phyloP scores from a whole-genome alignment of 2,797 vertebrate genomes.

The Choloepus didactylus region DNA sequence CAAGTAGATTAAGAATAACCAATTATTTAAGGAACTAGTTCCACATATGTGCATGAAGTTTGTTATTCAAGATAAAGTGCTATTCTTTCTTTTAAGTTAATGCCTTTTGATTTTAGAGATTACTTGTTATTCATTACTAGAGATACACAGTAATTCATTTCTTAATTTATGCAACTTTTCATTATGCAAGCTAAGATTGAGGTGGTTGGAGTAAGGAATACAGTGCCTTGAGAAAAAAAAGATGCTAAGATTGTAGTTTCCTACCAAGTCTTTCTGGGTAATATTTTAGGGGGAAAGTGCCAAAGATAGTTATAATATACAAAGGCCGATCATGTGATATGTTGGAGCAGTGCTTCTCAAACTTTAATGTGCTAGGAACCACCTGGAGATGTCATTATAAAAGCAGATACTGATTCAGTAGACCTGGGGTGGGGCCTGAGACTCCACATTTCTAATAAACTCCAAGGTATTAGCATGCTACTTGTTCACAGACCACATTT shows the following conservation, averaged over 20 bases:
- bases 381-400: background rate
- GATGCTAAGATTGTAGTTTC: background rate
- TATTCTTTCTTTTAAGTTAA: background rate
- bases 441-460: too few relatives aligned
- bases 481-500: background rate
- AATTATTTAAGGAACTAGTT: background rate
- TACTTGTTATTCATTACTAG: background rate
- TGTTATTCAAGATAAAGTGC: background rate
- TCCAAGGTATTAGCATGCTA: background rate
- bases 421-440: background rate
- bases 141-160: background rate
- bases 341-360: background rate
- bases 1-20: background rate
- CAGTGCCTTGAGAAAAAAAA: background rate
- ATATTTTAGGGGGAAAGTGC: background rate
- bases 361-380: background rate
- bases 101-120: constrained; percentile 59
- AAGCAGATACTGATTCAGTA: background rate
- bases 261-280: background rate
- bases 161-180: constrained; percentile 47
- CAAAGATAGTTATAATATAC: background rate
- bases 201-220: background rate
- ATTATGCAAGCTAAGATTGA: background rate
- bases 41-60: background rate
- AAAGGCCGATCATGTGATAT: background rate